Evolutionary conservation across 1,140 invertebrate species (phyloP).

Genomic region (Aphelenchoides fujianensis): DNA sequence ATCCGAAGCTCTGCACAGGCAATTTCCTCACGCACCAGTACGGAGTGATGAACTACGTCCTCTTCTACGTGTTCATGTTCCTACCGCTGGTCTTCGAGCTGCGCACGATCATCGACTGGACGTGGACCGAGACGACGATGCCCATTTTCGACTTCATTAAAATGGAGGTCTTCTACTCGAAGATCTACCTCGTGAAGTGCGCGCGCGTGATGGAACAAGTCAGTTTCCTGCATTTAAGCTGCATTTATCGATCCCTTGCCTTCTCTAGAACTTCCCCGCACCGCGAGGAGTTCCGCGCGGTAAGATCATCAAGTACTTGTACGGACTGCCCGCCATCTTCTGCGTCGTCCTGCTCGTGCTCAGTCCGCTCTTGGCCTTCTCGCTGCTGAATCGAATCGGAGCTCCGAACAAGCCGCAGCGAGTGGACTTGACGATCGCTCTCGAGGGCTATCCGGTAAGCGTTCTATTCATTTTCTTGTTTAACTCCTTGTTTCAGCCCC

Average conservation of each 20-base stretch:
- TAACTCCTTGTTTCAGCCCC: too few species aligned
- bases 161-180: constrained; percentile 73
- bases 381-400: constrained; percentile 88
- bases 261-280: constrained; percentile 44
- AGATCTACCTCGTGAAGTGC: constrained; percentile 61
- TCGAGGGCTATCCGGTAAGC: constrained; percentile 58
- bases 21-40: constrained; percentile 55
- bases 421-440: constrained; percentile 28
- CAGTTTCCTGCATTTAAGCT: too few species aligned
- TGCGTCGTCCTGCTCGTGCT: constrained; percentile 83
- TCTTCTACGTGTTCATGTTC: constrained; percentile 58
- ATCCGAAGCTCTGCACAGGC: constrained; percentile 53
- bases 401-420: constrained; percentile 55
- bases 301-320: constrained; percentile 74
- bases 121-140: constrained; percentile 84
- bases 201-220: constrained; percentile 54
- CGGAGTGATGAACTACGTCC: constrained; percentile 57
- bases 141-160: constrained; percentile 97
- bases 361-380: constrained; percentile 93
- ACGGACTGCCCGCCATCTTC: constrained; percentile 81
- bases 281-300: constrained; percentile 63
- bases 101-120: constrained; percentile 95
- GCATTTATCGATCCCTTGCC: too few species aligned
- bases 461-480: too few species aligned
- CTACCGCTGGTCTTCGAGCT: constrained; percentile 95